Evolutionary conservation across 1,140 invertebrate species (phyloP), one percentile per base, ranked within the genome.

Genomic region (Pentalonia nigronervosa): DNA sequence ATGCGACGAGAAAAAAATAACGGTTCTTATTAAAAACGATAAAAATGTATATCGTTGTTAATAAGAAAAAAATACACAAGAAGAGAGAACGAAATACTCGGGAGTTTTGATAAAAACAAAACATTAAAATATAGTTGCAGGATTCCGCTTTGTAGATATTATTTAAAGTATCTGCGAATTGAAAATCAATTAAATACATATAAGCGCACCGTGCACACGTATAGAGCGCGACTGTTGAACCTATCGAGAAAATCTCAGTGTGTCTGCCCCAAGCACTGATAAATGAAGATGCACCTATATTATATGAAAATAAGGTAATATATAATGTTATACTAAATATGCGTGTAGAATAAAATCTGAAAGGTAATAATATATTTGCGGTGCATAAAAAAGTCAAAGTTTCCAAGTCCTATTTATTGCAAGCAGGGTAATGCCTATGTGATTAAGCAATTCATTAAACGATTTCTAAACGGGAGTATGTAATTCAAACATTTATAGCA

Each of bases 11-110:
- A 50, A 20, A 17, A 60, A 88, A 50, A 41, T 23, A 41, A 34
- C 23, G 34, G 21, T 90, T 56, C 34, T 56, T 90, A 90, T 60
- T 60, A 60, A 90, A 41, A 90, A 45, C 53, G 53, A 90, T 90
- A 90, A 41, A 60, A 90, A 90, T 25, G 25, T 25, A 84, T 84
- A 45, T 25, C 45, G n/a, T 6, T 45, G 36, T 41, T 84, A 84
- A 84, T 45, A 84, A 84, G 83, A 30, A 76, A 76, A n/a, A 84
- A 45, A 36, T n/a, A n/a, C 81, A 86, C 84, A 86, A 30, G 36
- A 25, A 0, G 45, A 86, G 30, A 14, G 9, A 86, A 86, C 83
- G 30, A 48, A 86, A 86, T 47, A 86, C 45, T 47, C 45, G 25
- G 84, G 45, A 86, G 4, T 20, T 1, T 47, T 14, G 3, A 86